Evolutionary conservation across 2,113 vertebrate genomes (phyloP), one percentile per base, ranked within the genome.

Genomic region (Lethenteron reissneri): DNA sequence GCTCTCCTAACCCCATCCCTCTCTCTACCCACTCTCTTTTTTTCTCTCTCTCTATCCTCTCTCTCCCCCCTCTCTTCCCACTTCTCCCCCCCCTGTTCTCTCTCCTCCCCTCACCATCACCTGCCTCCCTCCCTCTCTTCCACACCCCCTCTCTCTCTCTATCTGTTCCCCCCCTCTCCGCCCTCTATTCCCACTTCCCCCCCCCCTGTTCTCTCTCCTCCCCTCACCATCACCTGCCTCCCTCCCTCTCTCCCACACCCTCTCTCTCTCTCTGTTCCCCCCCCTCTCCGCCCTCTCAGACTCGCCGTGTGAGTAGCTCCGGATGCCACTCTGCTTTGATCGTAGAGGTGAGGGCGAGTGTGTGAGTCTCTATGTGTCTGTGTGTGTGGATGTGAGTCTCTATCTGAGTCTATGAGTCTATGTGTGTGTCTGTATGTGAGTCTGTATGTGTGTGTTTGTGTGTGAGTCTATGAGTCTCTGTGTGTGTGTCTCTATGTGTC

Each of bases 171-270:
- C 41, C 41, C 6, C 41, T 41, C 25, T 41, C 25, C 25, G 3
- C 25, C 25, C 25, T 21, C 25, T 21, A 25, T 11, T 12, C 8
- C 56, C 56, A n/a, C 10, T 10, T 70, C 11, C 57, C 58, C 12
- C 11, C 21, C 17, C 14, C n/a, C 25, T 68, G 17, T 72, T 75
- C 72, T 73, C 19, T 75, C 58, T 76, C 76, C 58, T 41, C 25
- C 25, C 25, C 25, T 41, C 4, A 41, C 25, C 25, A 41, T 41
- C 25, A 5, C 25, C 5, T 6, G 70, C 78, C 76, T 77, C 74
- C 77, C 79, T 41, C 77, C 77, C 77, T 77, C 78, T 81, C 79
- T 78, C 78, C 21, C 78, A 80, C 79, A 79, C 78, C 75, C 75
- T 19, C 71, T 73, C 70, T 73, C 69, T 76, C 75, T 78, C 78